A percentile compares a stretch with the other conserved stretches of the same genome.
Evolutionary conservation across 1,140 invertebrate genomes (phyloP).

Genomic region (Danaus plexippus): DNA sequence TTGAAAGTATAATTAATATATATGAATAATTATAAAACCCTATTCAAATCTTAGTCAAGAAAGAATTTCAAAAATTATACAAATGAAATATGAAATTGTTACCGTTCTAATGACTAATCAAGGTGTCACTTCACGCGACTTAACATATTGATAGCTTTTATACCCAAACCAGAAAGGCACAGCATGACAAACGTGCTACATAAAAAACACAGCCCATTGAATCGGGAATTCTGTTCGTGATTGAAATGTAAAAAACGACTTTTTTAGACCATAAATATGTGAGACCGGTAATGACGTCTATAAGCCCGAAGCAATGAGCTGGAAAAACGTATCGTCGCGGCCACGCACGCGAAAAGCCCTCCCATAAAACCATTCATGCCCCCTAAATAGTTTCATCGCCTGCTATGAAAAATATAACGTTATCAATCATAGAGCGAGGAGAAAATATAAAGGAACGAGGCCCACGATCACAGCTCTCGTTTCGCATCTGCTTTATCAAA

Average conservation of each 20-base stretch:
- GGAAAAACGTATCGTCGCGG: conserved; percentile 49
- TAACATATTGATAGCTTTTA: conserved; percentile 5
- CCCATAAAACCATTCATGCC: conserved; percentile 26
- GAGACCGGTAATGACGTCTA: conserved; percentile 54
- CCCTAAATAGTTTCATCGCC: conserved; percentile 46
- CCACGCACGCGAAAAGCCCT: conserved; percentile 36
- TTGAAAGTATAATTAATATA: too few species aligned
- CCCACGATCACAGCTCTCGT: conserved; percentile 34
- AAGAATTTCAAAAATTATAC: too few species aligned
- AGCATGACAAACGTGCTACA: conserved; percentile 17
- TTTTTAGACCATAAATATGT: conserved; percentile 55
- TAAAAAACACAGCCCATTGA: conserved; percentile 28
- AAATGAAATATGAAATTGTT: too few species aligned
- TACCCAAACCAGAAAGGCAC: conserved; percentile 4
- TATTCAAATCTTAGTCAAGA: too few species aligned
- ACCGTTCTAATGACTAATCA: neutral
- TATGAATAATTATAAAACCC: too few species aligned
- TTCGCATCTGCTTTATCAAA: conserved; percentile 48
- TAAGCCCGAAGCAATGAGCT: conserved; percentile 58
- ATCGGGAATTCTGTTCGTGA: conserved; percentile 43
- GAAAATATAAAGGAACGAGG: conserved; percentile 38
- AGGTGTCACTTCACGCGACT: neutral
- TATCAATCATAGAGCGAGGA: conserved; percentile 42
- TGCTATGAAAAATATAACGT: conserved; percentile 53
- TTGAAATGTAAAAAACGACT: conserved; percentile 53